phyloP scores from a whole-genome alignment of 2,888 invertebrate species.

The Polymixis flavicincta region DNA sequence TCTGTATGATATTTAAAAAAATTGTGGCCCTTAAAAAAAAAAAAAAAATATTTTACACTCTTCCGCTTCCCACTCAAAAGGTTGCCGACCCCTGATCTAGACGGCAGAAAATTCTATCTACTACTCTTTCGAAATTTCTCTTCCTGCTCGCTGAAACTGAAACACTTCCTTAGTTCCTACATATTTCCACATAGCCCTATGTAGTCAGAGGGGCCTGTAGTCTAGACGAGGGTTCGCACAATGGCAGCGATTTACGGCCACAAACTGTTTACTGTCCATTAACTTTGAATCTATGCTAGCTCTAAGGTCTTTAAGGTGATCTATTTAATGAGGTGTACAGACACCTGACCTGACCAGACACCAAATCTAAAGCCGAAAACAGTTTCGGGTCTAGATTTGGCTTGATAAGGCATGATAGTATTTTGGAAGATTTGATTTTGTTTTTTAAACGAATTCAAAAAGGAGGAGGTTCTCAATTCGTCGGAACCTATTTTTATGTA shows the following conservation, averaged over 20 bases:
- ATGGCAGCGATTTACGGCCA: slow-evolving; percentile 51
- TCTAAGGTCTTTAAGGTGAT: slow-evolving; percentile 16
- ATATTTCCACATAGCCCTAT: slow-evolving; percentile 40
- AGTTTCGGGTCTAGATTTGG: neutral
- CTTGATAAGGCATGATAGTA: neutral
- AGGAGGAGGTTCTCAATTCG: too few relatives aligned
- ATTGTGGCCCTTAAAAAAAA: too few relatives aligned
- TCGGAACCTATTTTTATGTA: too few relatives aligned
- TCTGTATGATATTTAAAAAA: too few relatives aligned
- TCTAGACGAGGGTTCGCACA: slow-evolving; percentile 66
- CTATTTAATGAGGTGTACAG: neutral
- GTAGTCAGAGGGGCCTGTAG: slow-evolving; percentile 45
- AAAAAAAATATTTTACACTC: too few relatives aligned
- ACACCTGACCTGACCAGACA: too few relatives aligned
- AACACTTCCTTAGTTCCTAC: slow-evolving; percentile 1
- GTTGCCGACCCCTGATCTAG: too few relatives aligned
- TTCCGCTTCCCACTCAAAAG: too few relatives aligned
- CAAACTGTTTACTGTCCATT: slow-evolving; percentile 63
- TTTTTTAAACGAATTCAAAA: too few relatives aligned
- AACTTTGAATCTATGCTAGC: slow-evolving; percentile 34
- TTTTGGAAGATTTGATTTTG: neutral
- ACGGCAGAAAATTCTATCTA: neutral
- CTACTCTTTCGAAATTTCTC: neutral
- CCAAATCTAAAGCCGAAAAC: too few relatives aligned
- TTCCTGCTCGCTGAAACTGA: slow-evolving; percentile 27